phyloP scores from a whole-genome alignment of 2,888 invertebrate species.

The Sinelater perroti region DNA sequence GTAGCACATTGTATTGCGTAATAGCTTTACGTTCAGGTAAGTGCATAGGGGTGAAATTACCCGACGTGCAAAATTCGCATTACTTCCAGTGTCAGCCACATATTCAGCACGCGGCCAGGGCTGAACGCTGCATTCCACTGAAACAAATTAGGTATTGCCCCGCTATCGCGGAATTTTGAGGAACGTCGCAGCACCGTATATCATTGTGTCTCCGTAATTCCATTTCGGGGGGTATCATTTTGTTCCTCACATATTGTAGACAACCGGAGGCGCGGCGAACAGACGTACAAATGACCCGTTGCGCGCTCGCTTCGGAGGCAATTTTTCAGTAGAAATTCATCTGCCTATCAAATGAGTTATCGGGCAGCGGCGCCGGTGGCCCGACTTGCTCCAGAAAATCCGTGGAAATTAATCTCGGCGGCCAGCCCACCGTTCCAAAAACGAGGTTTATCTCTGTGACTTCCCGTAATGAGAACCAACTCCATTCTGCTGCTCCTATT shows the following conservation, averaged over 20 bases:
- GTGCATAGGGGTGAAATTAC: too few species aligned
- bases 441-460: constrained; percentile 12
- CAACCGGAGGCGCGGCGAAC: background rate
- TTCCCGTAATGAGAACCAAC: constrained; percentile 1
- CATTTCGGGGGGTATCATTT: constrained; percentile 1
- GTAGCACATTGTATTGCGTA: too few species aligned
- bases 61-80: too few species aligned
- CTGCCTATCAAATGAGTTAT: too few species aligned
- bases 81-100: constrained; percentile 24
- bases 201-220: constrained; percentile 7
- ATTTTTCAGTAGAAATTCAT: too few species aligned
- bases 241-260: constrained; percentile 1
- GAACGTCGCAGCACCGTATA: constrained; percentile 11
- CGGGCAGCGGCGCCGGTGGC: too few species aligned
- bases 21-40: too few species aligned
- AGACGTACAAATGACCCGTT: too few species aligned
- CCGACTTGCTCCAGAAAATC: too few species aligned
- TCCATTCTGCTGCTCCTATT: background rate
- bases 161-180: constrained; percentile 15
- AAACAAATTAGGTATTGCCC: constrained; percentile 17
- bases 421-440: too few species aligned
- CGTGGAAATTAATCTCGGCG: too few species aligned
- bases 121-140: constrained; percentile 20
- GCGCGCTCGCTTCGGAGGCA: too few species aligned
- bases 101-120: constrained; percentile 2